These are phyloP conservation scores for Pantherophis guttatus DNA, from an alignment of 2,113 vertebrate genomes.

Conservation along the genomic window DNA sequence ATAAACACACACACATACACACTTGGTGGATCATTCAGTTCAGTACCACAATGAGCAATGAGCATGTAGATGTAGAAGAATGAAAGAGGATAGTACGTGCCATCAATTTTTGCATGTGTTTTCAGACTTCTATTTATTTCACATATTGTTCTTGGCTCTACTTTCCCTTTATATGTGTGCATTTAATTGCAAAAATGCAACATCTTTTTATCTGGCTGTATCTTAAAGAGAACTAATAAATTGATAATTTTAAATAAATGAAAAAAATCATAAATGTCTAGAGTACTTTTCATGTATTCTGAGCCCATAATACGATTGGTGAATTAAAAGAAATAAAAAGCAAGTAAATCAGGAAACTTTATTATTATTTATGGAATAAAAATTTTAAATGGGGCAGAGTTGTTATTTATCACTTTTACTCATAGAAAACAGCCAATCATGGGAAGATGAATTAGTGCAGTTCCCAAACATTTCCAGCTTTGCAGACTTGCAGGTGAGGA, in stretches of 20 bases:
- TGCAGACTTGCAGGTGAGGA: not conserved
- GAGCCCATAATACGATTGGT: constrained; percentile 50
- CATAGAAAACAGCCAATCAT: constrained; percentile 47
- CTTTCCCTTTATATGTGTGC: constrained; percentile 61
- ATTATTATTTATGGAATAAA: constrained; percentile 42
- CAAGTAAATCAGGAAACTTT: constrained; percentile 15
- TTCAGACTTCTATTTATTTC: constrained; percentile 73
- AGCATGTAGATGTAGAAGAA: constrained; percentile 48
- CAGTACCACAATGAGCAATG: not conserved
- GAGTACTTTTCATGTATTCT: constrained; percentile 58
- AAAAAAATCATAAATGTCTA: constrained; percentile 26
- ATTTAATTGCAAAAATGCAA: constrained; percentile 63
- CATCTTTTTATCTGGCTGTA: constrained; percentile 82
- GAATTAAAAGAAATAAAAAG: constrained; percentile 39
- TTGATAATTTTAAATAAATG: constrained; percentile 41
- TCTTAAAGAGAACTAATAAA: constrained; percentile 73
- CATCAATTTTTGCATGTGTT: constrained; percentile 60
- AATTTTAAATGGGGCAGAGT: constrained; percentile 17
- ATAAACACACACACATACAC: not conserved
- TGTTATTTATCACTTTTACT: constrained; percentile 58
- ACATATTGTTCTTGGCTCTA: constrained; percentile 53
- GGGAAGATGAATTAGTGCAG: constrained; percentile 43
- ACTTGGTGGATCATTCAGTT: not conserved
- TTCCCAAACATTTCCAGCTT: not conserved
- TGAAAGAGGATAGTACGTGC: constrained; percentile 38